Base-by-base conservation (phyloP, 2,797 vertebrate species). In the Corythornis leucogaster region DNA sequence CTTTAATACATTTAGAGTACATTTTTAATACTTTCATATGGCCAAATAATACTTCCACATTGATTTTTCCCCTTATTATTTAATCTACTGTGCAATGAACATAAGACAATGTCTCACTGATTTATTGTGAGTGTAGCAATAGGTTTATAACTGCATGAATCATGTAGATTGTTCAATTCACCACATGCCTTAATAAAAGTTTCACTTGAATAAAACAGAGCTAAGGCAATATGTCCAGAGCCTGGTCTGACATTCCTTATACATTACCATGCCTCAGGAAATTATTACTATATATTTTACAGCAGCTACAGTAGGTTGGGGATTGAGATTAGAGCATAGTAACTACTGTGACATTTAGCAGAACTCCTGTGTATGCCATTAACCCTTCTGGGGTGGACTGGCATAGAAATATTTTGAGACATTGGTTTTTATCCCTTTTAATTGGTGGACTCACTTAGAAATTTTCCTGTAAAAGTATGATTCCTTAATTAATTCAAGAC, bases 231-330 rank as follows among this genome's bases (percentile, higher is more conserved):
- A 97, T 97, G 97, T 97, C 97, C 97, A 97, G 97, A 97, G 96
- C 94, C 96, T 97, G 86, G 96, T 94, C 97, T 98, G 97, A 98
- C 98, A 98, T 98, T 98, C 98, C 96, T 97, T 97, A 97, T 98
- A 98, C 97, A 98, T 98, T 98, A 98, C 97, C 94, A 93, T 97
- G 97, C 97, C 95, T 98, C 98, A 98, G 98, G 98, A 98, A 98
- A 98, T 98, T 97, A 98, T 98, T 98, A 97, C 97, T 97, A 98
- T 98, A 98, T 98, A 98, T 98, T 98, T 98, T 98, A 98, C 96
- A 95, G 97, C 97, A 97, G 96, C 97, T 97, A 98, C 97, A 98
- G 97, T 98, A 97, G 96, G 97, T 94, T 97, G 89, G 96, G 97
- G 96, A 97, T 97, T 97, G 95, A 98, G 98, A 98, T 98, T 98